Base-by-base conservation (phyloP, 2,113 vertebrate genomes). In the Marmota flaviventris region DNA sequence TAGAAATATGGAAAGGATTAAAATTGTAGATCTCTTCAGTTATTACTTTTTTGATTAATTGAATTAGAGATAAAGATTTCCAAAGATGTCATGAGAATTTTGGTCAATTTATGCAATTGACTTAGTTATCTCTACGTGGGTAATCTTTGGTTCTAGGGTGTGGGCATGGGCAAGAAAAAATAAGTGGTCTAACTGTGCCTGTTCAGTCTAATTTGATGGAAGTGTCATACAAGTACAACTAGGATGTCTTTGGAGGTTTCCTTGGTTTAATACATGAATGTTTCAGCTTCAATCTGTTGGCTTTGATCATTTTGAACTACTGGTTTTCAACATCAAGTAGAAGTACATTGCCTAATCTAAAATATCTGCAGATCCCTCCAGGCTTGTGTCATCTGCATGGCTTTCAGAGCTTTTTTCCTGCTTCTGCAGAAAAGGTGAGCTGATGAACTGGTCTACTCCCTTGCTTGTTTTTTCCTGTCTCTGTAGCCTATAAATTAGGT, bases 31-130 rank as follows among this genome's bases (percentile, higher is more conserved):
- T 72, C 39, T 76, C 9, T 39, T 87, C 25, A 73, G 20, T 56
- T 77, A 73, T n/a, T 88, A 58, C 63, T 84, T 29, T 32, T 51
- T 63, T 73, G 3, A 51, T 63, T 72, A 77, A 84, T 85, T 14
- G 92, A 73, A 83, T 72, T 27, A n/a, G 25, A 48, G 9, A 0
- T 8, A 63, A 81, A 37, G 0, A 63, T 87, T 61, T 16, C 0
- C 39, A 63, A 78, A n/a, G 3, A 53, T 91, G 12, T 61, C n/a
- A 56, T 79, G 63, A 92, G 22, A 85, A 96, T 42, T 51, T 32
- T 29, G 18, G 9, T 20, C 48, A 53, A 42, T 58, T 56, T 69
- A 34, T 72, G 1, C 73, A 85, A n/a, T 29, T 85, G n/a, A 3
- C 8, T 93, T 58, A 37, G 5, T 20, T 86, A 78, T 75, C 51